These are phyloP conservation scores for Argentina silus DNA, from an alignment of 2,797 vertebrate genomes.

Conservation along the genomic window DNA sequence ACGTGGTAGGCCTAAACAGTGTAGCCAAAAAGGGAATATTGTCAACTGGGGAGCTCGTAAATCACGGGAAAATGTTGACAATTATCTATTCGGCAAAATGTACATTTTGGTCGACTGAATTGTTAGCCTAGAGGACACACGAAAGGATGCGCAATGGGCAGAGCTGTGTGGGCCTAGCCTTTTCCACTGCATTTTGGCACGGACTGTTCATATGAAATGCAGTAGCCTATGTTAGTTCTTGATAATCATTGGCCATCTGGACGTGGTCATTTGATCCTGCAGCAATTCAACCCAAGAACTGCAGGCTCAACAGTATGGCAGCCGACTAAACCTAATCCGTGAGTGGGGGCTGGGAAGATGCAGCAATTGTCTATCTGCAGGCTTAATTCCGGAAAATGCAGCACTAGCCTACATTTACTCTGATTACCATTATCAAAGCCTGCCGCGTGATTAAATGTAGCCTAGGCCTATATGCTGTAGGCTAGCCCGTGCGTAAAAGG, in stretches of 20 bases:
- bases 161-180: not conserved
- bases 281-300: slow-evolving; percentile 64
- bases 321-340: slow-evolving; percentile 63
- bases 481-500: too few species aligned
- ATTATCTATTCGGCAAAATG: not conserved
- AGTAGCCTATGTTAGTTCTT: slow-evolving; percentile 50
- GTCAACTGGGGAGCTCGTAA: too few species aligned
- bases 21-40: not conserved
- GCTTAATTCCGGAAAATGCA: slow-evolving; percentile 38
- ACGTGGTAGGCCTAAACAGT: not conserved
- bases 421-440: slow-evolving; percentile 7
- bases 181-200: slow-evolving; percentile 22
- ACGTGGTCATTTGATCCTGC: slow-evolving; percentile 79
- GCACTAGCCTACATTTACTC: not conserved
- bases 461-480: not conserved
- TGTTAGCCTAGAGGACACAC: too few species aligned
- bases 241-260: slow-evolving; percentile 80
- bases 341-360: slow-evolving; percentile 45
- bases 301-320: slow-evolving; percentile 66
- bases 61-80: too few species aligned
- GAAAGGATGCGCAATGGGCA: not conserved
- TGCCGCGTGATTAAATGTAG: not conserved
- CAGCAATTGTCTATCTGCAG: slow-evolving; percentile 18
- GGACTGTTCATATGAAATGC: slow-evolving; percentile 56
- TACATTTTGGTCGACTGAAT: not conserved